phyloP scores from a whole-genome alignment of 1,140 invertebrate species.

The Drosophila grimshawi region DNA sequence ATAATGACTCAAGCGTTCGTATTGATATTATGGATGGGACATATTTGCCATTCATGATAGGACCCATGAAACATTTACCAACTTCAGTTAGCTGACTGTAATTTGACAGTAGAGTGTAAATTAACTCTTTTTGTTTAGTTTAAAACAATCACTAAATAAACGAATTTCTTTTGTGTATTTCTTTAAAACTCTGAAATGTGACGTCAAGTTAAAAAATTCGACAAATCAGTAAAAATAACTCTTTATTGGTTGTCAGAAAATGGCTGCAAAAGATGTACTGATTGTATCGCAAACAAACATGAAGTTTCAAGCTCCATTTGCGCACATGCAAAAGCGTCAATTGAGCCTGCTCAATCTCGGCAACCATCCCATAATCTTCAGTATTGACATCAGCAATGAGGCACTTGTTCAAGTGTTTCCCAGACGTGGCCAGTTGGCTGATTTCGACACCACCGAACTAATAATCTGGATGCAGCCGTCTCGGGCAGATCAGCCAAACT shows the following conservation, averaged over 20 bases:
- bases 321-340: conserved; percentile 37
- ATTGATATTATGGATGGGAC: neutral
- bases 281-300: conserved; percentile 34
- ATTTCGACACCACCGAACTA: conserved; percentile 41
- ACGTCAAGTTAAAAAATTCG: neutral
- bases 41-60: neutral
- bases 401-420: neutral
- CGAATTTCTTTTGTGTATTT: too few species aligned
- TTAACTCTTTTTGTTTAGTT: too few species aligned
- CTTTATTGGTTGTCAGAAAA: neutral
- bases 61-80: neutral
- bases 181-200: neutral
- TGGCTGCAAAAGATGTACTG: conserved; percentile 7
- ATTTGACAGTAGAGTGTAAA: too few species aligned
- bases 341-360: conserved; percentile 44
- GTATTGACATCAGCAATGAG: conserved; percentile 2
- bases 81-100: neutral
- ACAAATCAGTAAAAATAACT: too few species aligned
- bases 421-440: neutral
- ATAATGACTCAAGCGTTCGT: conserved; percentile 37
- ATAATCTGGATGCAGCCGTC: conserved; percentile 19
- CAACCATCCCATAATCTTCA: conserved; percentile 9
- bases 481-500: neutral
- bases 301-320: conserved; percentile 41
- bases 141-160: too few species aligned